Evolutionary conservation across 2,797 vertebrate genomes (phyloP).

Genomic region (Sparidentex hasta): DNA sequence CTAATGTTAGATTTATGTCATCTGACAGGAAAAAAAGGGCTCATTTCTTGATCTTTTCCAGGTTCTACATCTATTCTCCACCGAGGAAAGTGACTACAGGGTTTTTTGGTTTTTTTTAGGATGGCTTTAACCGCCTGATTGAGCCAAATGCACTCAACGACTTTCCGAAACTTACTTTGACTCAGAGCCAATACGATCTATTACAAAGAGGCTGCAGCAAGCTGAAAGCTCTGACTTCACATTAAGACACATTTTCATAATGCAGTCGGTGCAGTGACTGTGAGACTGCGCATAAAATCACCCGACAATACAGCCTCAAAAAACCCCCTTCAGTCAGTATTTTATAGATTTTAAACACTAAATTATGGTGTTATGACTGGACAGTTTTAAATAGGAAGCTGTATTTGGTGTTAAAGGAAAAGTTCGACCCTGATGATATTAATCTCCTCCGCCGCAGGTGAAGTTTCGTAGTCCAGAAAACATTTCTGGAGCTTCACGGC

Average conservation of each 20-base stretch:
- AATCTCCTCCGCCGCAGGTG: no score
- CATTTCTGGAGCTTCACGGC: no score
- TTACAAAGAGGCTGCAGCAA: constrained; percentile 5
- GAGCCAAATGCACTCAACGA: not conserved
- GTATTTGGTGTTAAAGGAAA: no score
- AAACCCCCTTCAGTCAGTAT: no score
- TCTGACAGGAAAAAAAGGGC: not conserved
- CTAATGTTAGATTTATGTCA: constrained; percentile 1
- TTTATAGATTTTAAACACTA: no score
- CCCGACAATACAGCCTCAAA: no score
- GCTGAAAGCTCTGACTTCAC: constrained; percentile 24
- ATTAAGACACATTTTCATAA: constrained; percentile 21
- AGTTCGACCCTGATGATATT: no score
- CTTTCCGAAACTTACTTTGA: not conserved
- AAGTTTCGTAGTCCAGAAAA: no score
- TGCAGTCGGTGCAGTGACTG: no score
- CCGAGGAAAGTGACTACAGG: not conserved
- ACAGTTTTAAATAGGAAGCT: no score
- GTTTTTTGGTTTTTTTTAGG: not conserved
- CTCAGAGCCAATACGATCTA: not conserved
- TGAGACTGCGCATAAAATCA: no score
- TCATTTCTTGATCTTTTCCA: not conserved
- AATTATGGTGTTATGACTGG: no score
- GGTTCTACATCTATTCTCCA: not conserved
- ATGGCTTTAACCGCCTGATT: not conserved